Conservation (phyloP, 2,797 vertebrate genomes). For the Peromyscus attwateri region DNA sequence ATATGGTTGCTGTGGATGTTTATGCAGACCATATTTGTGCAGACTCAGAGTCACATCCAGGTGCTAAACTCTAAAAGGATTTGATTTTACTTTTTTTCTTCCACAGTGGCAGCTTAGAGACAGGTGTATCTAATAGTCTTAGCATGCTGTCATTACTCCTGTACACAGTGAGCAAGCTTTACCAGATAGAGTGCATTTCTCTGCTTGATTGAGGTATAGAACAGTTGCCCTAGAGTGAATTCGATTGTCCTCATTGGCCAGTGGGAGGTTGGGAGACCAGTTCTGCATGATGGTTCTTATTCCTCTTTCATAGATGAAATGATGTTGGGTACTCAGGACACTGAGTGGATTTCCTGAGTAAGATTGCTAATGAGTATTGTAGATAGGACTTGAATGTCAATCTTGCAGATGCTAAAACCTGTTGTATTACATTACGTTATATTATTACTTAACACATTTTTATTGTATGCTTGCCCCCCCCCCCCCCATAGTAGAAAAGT, state of each 20-base stretch:
- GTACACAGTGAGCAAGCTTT: not conserved
- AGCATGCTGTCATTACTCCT: not conserved
- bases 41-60: conserved; percentile 4
- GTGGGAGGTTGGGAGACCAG: conserved; percentile 1
- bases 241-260: not conserved
- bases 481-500: not conserved
- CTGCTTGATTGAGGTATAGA: not conserved
- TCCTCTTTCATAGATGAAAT: conserved; percentile 22
- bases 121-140: not conserved
- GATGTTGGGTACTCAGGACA: conserved; percentile 2
- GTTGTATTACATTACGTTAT: not conserved
- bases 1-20: conserved; percentile 39
- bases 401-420: conserved; percentile 20
- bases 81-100: conserved; percentile 50
- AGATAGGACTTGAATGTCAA: conserved; percentile 19
- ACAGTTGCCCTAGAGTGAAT: not conserved
- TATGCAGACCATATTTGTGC: not conserved
- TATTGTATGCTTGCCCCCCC: not conserved
- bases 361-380: not conserved
- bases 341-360: conserved; percentile 39
- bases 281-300: not conserved
- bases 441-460: conserved; percentile 18
- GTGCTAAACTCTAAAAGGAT: not conserved
- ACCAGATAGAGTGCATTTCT: not conserved
- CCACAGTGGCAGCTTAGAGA: not conserved